Evolutionary conservation across 2,888 invertebrate genomes (phyloP).

Genomic region (Ophion costatus): DNA sequence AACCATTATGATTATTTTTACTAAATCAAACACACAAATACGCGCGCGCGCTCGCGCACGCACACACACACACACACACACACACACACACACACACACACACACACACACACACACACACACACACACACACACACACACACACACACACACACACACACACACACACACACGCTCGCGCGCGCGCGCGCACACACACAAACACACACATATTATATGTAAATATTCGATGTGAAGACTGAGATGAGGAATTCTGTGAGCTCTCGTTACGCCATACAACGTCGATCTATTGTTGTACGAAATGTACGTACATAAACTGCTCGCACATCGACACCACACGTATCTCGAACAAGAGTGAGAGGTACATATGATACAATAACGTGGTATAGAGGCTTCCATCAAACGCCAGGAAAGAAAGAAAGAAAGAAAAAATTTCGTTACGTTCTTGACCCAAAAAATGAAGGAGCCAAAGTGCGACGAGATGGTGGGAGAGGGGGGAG

Average conservation of each 20-base stretch:
- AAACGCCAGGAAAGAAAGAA: conserved; percentile 32
- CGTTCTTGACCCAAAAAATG: conserved; percentile 66
- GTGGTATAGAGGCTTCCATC: conserved; percentile 25
- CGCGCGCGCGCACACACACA: too few relatives aligned
- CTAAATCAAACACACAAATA: not conserved
- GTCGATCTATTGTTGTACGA: conserved; percentile 55
- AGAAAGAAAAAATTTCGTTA: conserved; percentile 58
- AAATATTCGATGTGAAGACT: conserved; percentile 11
- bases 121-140: too few relatives aligned
- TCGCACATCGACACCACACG: conserved; percentile 47
- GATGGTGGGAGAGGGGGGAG: not conserved
- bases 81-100: too few relatives aligned
- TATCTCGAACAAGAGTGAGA: conserved; percentile 27
- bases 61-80: too few relatives aligned
- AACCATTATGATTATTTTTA: not conserved
- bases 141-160: too few relatives aligned
- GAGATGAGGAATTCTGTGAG: conserved; percentile 10
- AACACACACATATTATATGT: not conserved
- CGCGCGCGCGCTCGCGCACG: too few relatives aligned
- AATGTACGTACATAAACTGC: conserved; percentile 42
- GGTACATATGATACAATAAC: not conserved
- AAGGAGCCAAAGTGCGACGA: conserved; percentile 10
- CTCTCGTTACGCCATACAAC: conserved; percentile 46
- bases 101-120: too few relatives aligned
- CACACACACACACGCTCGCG: too few relatives aligned